phyloP scores from a whole-genome alignment of 1,140 invertebrate genomes.

The Helicoverpa armigera region DNA sequence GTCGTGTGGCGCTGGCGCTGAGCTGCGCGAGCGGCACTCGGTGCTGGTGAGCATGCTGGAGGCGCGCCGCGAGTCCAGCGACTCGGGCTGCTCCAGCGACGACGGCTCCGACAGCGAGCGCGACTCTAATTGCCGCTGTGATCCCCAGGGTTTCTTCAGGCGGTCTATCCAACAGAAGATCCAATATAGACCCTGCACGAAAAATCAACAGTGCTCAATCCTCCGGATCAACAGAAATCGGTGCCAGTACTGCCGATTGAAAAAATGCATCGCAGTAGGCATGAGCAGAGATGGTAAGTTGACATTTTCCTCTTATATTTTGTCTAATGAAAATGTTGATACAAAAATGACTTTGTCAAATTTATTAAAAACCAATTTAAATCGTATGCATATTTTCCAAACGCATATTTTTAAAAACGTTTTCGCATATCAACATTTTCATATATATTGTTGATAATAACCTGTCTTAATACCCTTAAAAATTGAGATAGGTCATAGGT shows the following conservation, averaged over 20 bases:
- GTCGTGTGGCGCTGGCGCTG: constrained; percentile 75
- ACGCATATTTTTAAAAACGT: too few relatives aligned
- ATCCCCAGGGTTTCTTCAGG: constrained; percentile 94
- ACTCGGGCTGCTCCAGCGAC: constrained; percentile 89
- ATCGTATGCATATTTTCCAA: not conserved
- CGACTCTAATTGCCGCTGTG: constrained; percentile 87
- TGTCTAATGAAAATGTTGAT: constrained; percentile 2
- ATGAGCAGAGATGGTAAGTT: constrained; percentile 98
- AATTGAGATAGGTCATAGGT: not conserved
- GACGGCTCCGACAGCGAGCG: constrained; percentile 80
- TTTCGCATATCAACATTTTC: too few relatives aligned
- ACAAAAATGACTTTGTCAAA: not conserved
- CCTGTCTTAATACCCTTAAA: not conserved
- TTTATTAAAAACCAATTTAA: not conserved
- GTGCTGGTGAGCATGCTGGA: constrained; percentile 87
- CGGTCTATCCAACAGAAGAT: constrained; percentile 99
- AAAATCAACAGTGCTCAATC: constrained; percentile 99
- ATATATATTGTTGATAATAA: too few relatives aligned
- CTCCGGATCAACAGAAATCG: constrained; percentile 98
- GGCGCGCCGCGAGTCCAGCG: constrained; percentile 83
- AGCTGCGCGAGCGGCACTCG: constrained; percentile 82
- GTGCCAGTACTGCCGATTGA: constrained; percentile 98
- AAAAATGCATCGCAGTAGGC: constrained; percentile 99
- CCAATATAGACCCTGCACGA: constrained; percentile 98
- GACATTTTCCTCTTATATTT: constrained; percentile 5